These are phyloP conservation scores for Allobates femoralis DNA, from an alignment of 2,797 vertebrate genomes.

Conservation along the genomic window DNA sequence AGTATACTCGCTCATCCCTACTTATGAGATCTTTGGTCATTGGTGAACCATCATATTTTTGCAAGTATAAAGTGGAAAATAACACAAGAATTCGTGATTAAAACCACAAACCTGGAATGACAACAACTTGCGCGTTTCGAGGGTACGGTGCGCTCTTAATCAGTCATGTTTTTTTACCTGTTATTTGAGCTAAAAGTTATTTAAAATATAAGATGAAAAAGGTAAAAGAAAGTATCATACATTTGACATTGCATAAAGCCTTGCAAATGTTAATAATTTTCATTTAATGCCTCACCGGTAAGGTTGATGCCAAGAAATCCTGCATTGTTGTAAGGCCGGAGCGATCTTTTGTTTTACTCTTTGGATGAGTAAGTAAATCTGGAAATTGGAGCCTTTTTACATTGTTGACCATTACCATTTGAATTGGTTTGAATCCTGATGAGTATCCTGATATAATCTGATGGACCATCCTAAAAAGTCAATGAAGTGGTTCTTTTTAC, in stretches of 20 bases:
- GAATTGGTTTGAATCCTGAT: conserved; percentile 70
- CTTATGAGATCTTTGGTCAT: no score
- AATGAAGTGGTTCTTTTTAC: conserved; percentile 71
- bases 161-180: no score
- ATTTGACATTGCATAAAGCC: not conserved
- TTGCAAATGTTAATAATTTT: not conserved
- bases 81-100: no score
- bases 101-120: no score
- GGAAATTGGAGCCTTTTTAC: conserved; percentile 65
- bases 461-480: conserved; percentile 70
- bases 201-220: not conserved
- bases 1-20: no score
- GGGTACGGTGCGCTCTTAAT: no score
- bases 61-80: no score
- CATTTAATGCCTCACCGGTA: not conserved
- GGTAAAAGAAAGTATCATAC: not conserved
- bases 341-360: conserved; percentile 24
- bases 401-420: conserved; percentile 71
- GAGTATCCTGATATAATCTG: conserved; percentile 68
- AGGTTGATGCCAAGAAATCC: not conserved
- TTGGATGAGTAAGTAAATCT: conserved; percentile 32
- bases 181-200: no score
- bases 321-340: not conserved
- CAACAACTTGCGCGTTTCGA: no score
- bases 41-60: no score